A percentile compares a stretch with the other conserved stretches of the same genome.
Conservation (phyloP, 2,797 vertebrate species). For the Scyliorhinus canicula region DNA sequence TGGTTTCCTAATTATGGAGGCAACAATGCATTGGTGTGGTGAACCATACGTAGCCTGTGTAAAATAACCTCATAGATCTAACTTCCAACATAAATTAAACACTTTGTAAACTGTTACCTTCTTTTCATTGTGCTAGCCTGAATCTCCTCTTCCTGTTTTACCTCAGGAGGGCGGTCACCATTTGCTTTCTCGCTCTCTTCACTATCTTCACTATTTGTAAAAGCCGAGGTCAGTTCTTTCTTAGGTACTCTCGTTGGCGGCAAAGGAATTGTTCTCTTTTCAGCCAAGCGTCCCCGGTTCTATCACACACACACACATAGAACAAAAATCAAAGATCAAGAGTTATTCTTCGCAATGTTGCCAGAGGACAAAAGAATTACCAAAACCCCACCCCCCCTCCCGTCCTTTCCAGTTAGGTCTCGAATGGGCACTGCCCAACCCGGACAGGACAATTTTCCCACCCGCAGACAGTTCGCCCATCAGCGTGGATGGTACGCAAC, state of each 20-base stretch:
- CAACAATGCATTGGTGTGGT: background rate
- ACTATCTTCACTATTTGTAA: conserved; percentile 79
- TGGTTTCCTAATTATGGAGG: background rate
- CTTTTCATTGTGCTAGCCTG: conserved; percentile 94
- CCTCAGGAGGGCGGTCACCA: conserved; percentile 67
- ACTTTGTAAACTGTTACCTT: conserved; percentile 63
- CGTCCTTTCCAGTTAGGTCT: background rate
- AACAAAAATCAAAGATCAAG: background rate
- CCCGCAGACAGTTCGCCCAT: background rate
- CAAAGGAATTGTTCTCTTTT: conserved; percentile 87
- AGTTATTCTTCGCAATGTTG: conserved; percentile 4
- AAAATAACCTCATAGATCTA: background rate
- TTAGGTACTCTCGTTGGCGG: conserved; percentile 79
- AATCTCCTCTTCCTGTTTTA: conserved; percentile 86
- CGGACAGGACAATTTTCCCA: background rate
- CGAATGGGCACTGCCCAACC: no score
- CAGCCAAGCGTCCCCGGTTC: conserved; percentile 94
- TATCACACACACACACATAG: conserved; percentile 47
- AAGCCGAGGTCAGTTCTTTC: conserved; percentile 79
- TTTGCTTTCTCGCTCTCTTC: conserved; percentile 76
- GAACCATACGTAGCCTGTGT: background rate
- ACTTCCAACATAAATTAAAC: background rate
- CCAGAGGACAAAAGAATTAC: background rate
- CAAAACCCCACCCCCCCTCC: background rate
- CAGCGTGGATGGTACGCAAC: background rate